Percentiles rank a stretch among this genome's conserved stretches.
These are phyloP conservation scores for Ectropis grisescens DNA, from an alignment of 1,140 invertebrate species.

Conservation along the genomic window DNA sequence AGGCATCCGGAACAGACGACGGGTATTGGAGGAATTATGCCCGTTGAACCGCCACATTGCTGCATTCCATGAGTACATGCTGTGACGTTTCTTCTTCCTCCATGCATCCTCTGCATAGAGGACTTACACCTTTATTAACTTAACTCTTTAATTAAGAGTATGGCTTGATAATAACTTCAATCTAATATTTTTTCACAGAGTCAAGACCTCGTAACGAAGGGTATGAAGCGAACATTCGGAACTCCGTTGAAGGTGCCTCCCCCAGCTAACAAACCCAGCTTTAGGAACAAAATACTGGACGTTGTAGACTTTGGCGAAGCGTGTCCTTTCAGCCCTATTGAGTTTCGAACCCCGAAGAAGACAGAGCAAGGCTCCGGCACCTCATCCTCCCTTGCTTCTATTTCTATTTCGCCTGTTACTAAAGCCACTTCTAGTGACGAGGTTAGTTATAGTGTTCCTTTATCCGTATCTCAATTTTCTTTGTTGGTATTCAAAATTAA, in stretches of 20 bases:
- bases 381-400: conserved; percentile 37
- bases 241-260: conserved; percentile 34
- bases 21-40: no score
- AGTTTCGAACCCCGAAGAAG: conserved; percentile 34
- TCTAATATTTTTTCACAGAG: no score
- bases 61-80: no score
- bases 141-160: no score
- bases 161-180: no score
- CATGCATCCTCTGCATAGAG: no score
- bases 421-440: conserved; percentile 43
- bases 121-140: no score
- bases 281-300: conserved; percentile 48
- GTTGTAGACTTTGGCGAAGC: conserved; percentile 42
- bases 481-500: no score
- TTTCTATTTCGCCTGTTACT: conserved; percentile 41
- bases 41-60: no score
- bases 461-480: no score
- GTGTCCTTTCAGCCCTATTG: conserved; percentile 49
- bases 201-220: conserved; percentile 34
- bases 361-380: conserved; percentile 20
- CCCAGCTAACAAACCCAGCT: conserved; percentile 22
- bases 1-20: no score
- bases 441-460: conserved; percentile 2
- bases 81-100: no score
- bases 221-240: conserved; percentile 54